These are phyloP conservation scores for Aldrovandia affinis DNA, from an alignment of 2,797 vertebrate species.

Conservation along the genomic window DNA sequence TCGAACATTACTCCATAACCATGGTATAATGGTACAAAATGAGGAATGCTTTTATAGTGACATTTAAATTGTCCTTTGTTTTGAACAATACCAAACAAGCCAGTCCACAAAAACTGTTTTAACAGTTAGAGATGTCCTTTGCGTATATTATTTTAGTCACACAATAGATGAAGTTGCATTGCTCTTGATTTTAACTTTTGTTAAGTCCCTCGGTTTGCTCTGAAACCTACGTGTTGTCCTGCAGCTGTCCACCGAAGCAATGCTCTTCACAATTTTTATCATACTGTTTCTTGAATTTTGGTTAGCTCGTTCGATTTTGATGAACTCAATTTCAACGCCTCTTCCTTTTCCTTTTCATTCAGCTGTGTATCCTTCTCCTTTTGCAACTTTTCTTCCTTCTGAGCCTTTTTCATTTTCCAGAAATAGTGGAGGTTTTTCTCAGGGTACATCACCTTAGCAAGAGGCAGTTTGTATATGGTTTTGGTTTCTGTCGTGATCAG, in stretches of 20 bases:
- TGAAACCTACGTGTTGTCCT: background rate
- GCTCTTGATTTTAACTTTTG: conserved; percentile 13
- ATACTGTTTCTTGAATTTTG: background rate
- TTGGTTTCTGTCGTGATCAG: conserved; percentile 82
- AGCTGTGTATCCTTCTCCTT: conserved; percentile 40
- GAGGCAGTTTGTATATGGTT: conserved; percentile 83
- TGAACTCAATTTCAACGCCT: background rate
- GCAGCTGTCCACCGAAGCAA: background rate
- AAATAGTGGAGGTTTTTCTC: conserved; percentile 88
- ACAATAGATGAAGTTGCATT: background rate
- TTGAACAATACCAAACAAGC: background rate
- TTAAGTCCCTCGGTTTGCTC: background rate
- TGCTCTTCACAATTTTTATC: background rate
- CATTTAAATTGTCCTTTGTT: background rate
- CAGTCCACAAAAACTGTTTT: background rate
- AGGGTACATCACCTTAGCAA: conserved; percentile 89
- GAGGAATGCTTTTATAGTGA: background rate
- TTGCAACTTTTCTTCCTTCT: conserved; percentile 56
- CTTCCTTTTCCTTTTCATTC: conserved; percentile 17
- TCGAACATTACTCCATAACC: background rate
- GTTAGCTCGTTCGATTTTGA: background rate
- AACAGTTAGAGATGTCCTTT: background rate
- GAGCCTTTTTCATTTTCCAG: conserved; percentile 72
- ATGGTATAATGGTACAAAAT: background rate
- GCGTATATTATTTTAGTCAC: background rate